Base-by-base conservation (phyloP, 1,140 invertebrate genomes). In the Drosophila santomea region DNA sequence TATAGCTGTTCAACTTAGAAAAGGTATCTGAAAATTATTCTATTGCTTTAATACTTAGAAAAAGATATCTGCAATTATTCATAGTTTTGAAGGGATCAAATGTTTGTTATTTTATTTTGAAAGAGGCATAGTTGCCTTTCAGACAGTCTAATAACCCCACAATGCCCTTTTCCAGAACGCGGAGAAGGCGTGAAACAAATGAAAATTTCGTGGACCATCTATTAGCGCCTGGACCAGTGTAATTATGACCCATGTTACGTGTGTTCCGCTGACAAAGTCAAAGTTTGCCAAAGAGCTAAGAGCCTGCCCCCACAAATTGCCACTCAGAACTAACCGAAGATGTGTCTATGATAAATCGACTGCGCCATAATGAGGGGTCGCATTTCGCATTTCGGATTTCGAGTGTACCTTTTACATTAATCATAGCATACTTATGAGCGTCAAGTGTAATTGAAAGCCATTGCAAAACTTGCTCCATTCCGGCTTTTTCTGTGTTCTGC, bases 361-460 rank as follows among this genome's bases (percentile, higher is more conserved):
- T 54, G 43, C 36, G 68, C 78, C 78, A 78, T 80, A 81, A 84
- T 86, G 81, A 77, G 80, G 74, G 81, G 57, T 67, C 76, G 57
- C 57, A 50, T 56, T 61, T 61, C 58, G 51, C 41, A n/a, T 54
- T 41, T 45, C 39, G 15, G 44, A 67, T 52, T 82, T 60, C 43
- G 39, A 68, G 74, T 60, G 74, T 73, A 73, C 72, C 84, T 79
- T 77, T 89, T 88, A 88, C 83, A 88, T 88, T 88, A 88, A 88
- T 88, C 83, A 88, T 88, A 68, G 84, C 84, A 89, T 88, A 89
- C 83, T 88, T 88, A 88, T 89, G 80, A 80, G 83, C 75, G 83
- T 83, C 83, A 73, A 86, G 79, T 86, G 79, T 86, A 86, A 88
- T 86, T 86, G 83, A 86, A 86, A 86, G 83, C 81, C 83, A 86